Evolutionary conservation across 92 coral and sea anemone genomes (phyloP), one percentile per base, ranked within the genome.

Genomic region (Actinernus sp.): DNA sequence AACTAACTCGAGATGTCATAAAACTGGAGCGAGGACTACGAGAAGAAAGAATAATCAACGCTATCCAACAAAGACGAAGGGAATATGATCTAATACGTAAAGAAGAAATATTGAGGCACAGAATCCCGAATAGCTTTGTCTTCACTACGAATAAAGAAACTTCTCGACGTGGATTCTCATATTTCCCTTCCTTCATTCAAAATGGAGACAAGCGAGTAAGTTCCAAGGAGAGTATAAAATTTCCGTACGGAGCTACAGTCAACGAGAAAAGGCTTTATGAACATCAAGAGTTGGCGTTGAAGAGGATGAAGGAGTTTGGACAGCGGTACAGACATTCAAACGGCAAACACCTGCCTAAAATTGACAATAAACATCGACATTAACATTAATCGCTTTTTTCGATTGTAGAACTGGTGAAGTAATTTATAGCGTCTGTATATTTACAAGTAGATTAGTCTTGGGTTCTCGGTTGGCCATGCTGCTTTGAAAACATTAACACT

Each of bases 1-100:
- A 56, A 22, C 31, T 68, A 5, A 45, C 76, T 17, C 53, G 27
- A 19, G 76, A 68, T 51, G 76, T 68, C 8, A 55, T 68, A 5
- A 38, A 32, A 26, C 30, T 68, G 27, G 76, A 68, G 31, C 22
- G 76, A 41, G 40, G 45, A 2, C 13, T 52, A 1, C 24, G 34
- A 22, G 76, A 68, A 43, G 64, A 68, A 40, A 27, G 34, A 3
- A 25, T 55, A 30, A n/a, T 68, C 24, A 47, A 68, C 2, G 76
- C 53, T 53, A 68, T 68, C 4, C n/a, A 64, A 25, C 39, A 26
- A 41, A 68, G 56, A 18, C n/a, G 76, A 29, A 55, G 27, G 14
- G 53, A 55, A 16, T 68, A 68, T 34, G 54, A 68, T 12, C 4
- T 45, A 17, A 12, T 9, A 5, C 10, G 19, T 12, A 45, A 23